phyloP scores from a whole-genome alignment of 2,797 vertebrate genomes.

The Balearica regulorum region DNA sequence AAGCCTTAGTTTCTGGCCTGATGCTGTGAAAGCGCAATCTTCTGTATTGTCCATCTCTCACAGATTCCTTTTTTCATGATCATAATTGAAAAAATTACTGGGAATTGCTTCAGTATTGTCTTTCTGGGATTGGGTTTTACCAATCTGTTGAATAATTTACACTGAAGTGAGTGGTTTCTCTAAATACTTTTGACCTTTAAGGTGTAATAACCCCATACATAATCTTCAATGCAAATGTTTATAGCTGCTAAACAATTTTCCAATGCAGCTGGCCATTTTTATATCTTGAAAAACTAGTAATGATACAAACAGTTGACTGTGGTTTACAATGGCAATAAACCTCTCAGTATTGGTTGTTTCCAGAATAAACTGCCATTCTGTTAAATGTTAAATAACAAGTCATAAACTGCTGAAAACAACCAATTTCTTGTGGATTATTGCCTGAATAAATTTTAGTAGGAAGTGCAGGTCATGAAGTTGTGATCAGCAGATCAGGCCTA shows the following conservation, averaged over 20 bases:
- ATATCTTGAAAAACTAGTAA: slow-evolving; percentile 65
- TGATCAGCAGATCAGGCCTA: slow-evolving; percentile 58
- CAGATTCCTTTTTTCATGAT: slow-evolving; percentile 11
- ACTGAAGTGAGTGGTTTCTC: not conserved
- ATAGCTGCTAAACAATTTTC: slow-evolving; percentile 46
- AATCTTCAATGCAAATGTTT: slow-evolving; percentile 43
- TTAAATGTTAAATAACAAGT: slow-evolving; percentile 82
- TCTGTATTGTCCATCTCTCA: not conserved
- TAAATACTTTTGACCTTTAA: slow-evolving; percentile 28
- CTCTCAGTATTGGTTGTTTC: slow-evolving; percentile 75
- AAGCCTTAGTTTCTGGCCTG: not conserved
- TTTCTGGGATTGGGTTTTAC: not conserved
- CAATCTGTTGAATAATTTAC: not conserved
- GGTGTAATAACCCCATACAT: slow-evolving; percentile 22
- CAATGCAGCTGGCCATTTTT: slow-evolving; percentile 65
- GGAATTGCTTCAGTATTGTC: not conserved
- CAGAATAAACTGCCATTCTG: slow-evolving; percentile 78
- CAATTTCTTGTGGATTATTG: slow-evolving; percentile 77
- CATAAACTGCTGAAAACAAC: slow-evolving; percentile 79
- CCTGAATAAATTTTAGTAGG: slow-evolving; percentile 73
- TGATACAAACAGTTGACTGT: slow-evolving; percentile 74
- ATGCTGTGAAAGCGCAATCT: slow-evolving; percentile 3
- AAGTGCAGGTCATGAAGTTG: slow-evolving; percentile 64
- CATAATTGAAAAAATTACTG: not conserved
- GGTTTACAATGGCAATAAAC: slow-evolving; percentile 79